Percentiles rank a stretch among this genome's conserved stretches.
Evolutionary conservation across 1,140 invertebrate species (phyloP).

Genomic region (Phenacoccus solenopsis): DNA sequence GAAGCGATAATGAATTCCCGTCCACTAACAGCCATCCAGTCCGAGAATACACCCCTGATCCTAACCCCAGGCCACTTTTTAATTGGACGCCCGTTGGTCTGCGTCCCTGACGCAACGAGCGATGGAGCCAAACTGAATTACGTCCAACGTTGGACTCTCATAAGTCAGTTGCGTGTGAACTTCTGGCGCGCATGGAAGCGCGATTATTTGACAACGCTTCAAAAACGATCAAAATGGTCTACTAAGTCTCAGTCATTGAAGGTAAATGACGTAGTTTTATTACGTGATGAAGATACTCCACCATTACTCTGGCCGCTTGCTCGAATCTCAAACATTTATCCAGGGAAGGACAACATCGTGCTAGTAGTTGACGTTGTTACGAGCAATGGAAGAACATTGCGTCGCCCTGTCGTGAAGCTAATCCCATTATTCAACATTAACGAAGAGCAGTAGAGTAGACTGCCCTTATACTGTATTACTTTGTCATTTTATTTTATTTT

Average conservation of each 20-base stretch:
- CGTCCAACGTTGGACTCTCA: not conserved
- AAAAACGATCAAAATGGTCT: not conserved
- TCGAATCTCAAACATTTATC: not conserved
- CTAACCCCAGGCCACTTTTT: constrained; percentile 7
- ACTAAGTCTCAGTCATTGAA: not conserved
- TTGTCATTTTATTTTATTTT: no score
- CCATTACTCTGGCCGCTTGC: not conserved
- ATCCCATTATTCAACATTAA: no score
- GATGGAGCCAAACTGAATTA: not conserved
- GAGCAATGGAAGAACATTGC: no score
- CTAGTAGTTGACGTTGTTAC: no score
- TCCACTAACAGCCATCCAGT: constrained; percentile 25
- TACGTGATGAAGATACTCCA: not conserved
- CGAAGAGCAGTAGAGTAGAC: no score
- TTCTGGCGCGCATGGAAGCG: not conserved
- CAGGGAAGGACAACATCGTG: not conserved
- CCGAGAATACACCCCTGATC: constrained; percentile 24
- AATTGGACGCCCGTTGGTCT: not conserved
- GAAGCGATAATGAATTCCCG: constrained; percentile 31
- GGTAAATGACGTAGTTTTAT: not conserved
- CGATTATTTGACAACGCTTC: not conserved
- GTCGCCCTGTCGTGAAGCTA: no score
- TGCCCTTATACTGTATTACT: no score
- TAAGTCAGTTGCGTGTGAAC: not conserved
- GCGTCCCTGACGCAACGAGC: not conserved